Evolutionary conservation across 1,140 invertebrate species (phyloP), one percentile per base, ranked within the genome.

Genomic region (Oppia nitens): DNA sequence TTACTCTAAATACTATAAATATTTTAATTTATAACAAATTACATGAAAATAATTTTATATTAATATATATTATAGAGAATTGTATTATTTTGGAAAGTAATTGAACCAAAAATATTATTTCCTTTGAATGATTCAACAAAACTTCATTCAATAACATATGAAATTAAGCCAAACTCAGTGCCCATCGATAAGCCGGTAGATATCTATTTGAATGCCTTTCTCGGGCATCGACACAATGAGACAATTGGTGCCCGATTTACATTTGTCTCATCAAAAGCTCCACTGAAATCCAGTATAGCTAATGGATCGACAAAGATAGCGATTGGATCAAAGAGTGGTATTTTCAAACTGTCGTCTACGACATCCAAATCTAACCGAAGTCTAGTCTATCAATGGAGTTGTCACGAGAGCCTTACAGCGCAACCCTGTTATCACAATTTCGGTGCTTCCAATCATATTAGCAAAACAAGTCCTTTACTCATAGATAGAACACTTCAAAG

Each of bases 371-470:
- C 47, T n/a, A 11, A 21, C n/a, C 14, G 27, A 28, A 14, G 17
- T 9, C 11, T 64, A 12, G 47, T 62, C 26, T 64, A 64, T 60
- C 64, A 64, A 20, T 65, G 64, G 64, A 62, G 47, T 53, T 65
- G 64, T 25, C 48, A 60, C 53, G 64, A 65, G 12, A 52, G 47
- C 2, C 48, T 59, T 24, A 54, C 55, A 17, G 59, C 53, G n/a
- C 58, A 62, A 47, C 60, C 60, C 1, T 62, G 60, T 53, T 58
- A 53, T 23, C 48, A 28, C 47, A 57, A 62, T 47, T 58, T 54
- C 23, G 25, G 29, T 11, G n/a, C 47, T 9, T 11, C 20, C 2
- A 21, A 23, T 14, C n/a, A 9, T 4, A 6, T 20, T 17, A 48
- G 12, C 21, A 53, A 54, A 28, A 20, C 48, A 11, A 60, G 57